Conservation (phyloP, 1,140 invertebrate genomes). For the Odontomachus brunneus region DNA sequence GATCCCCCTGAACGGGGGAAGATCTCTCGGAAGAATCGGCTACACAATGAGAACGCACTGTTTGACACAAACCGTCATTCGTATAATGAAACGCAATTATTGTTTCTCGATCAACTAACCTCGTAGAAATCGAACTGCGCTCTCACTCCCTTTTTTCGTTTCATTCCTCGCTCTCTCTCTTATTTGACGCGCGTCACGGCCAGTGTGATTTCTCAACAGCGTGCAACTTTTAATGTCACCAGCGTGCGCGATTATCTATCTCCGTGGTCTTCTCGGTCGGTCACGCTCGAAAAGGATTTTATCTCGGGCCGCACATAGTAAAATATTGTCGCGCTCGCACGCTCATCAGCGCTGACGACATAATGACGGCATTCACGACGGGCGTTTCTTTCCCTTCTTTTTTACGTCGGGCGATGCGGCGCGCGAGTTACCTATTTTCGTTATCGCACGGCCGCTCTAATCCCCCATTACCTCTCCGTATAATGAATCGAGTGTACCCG, state of each 20-base stretch:
- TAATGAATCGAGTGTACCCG: slow-evolving; percentile 36
- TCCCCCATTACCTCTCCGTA: slow-evolving; percentile 11
- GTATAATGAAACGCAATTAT: too few species aligned
- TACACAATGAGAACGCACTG: too few species aligned
- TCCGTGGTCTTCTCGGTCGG: neutral
- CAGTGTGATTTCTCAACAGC: too few species aligned
- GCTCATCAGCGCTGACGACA: slow-evolving; percentile 20
- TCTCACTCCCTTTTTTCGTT: too few species aligned
- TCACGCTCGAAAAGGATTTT: slow-evolving; percentile 6
- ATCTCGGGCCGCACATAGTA: neutral
- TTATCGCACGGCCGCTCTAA: slow-evolving; percentile 50
- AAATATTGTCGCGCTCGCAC: slow-evolving; percentile 38
- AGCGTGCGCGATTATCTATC: neutral
- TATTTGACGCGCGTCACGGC: too few species aligned
- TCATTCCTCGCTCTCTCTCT: too few species aligned
- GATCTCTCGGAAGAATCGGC: too few species aligned
- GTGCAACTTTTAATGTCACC: neutral
- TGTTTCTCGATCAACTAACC: too few species aligned
- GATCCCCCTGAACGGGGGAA: neutral
- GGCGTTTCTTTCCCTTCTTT: too few species aligned
- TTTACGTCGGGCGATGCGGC: slow-evolving; percentile 12
- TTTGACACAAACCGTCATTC: too few species aligned
- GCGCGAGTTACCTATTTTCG: slow-evolving; percentile 49
- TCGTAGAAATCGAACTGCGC: too few species aligned
- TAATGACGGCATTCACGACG: slow-evolving; percentile 44